phyloP scores from a whole-genome alignment of 2,888 invertebrate genomes.

The Xestia c-nigrum region DNA sequence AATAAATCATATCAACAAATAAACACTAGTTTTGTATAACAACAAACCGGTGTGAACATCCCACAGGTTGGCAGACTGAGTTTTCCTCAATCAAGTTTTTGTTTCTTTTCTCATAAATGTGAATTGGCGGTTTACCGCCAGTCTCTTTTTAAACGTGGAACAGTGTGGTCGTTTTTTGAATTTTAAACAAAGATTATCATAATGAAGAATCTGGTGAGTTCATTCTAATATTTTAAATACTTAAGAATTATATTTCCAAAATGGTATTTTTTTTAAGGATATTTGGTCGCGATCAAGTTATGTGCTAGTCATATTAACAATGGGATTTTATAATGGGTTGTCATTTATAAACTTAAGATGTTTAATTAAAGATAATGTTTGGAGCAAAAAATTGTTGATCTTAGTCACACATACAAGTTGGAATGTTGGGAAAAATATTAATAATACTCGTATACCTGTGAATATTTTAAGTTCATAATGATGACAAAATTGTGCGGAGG shows the following conservation, averaged over 20 bases:
- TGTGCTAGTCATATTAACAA: conserved; percentile 1
- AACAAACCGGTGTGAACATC: conserved; percentile 57
- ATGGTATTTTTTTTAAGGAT: conserved; percentile 1
- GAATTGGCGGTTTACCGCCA: conserved; percentile 67
- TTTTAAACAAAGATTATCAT: conserved; percentile 11
- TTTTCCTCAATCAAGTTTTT: conserved; percentile 71
- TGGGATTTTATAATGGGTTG: conserved; percentile 1
- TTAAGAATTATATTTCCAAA: conserved; percentile 1
- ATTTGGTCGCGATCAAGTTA: not conserved
- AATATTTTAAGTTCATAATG: not conserved
- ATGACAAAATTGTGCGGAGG: too few relatives aligned
- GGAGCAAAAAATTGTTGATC: conserved; percentile 5
- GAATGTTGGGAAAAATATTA: conserved; percentile 1
- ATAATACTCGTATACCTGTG: not conserved
- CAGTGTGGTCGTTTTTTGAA: conserved; percentile 51
- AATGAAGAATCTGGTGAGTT: conserved; percentile 59
- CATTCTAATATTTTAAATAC: not conserved
- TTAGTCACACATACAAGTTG: conserved; percentile 18
- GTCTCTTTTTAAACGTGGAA: conserved; percentile 70
- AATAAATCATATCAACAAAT: conserved; percentile 44
- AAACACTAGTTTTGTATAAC: conserved; percentile 38
- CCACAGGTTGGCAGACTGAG: conserved; percentile 29
- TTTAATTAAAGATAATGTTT: conserved; percentile 36
- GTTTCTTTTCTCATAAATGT: conserved; percentile 62
- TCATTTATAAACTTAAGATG: conserved; percentile 5